Evolutionary conservation across 2,113 vertebrate species (phyloP), one percentile per base, ranked within the genome.

Genomic region (Pleuronectes platessa): DNA sequence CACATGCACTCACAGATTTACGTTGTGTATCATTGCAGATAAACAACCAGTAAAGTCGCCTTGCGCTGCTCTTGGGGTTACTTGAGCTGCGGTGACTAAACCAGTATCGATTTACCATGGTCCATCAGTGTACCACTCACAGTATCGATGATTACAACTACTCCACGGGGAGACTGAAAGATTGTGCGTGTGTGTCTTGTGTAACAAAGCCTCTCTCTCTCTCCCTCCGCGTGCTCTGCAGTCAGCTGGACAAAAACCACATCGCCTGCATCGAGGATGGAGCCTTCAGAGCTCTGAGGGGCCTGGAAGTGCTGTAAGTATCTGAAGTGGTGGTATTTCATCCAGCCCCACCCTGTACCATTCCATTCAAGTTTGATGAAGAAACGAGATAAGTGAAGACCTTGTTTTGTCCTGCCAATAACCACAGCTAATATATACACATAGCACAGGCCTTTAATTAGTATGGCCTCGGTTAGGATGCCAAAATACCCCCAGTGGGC

Each of bases 221-320:
- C 55, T 75, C 23, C 3, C 40, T 42, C 61, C 76, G 21, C 81
- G 62, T 84, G 67, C 62, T 87, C 68, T 61, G 31, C 83, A 93
- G 92, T 60, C 91, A 92, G 81, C 86, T 93, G 89, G 91, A 93
- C 71, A 93, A 93, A 84, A 93, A 93, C 89, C 90, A 93, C 89
- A 92, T 93, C 76, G 79, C 79, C 83, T 93, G 92, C 87, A 89
- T 93, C 8, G 91, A 92, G 72, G 92, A 93, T 1, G 91, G 91
- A 61, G 90, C 90, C 47, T 91, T 91, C 83, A 88, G 92, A 85
- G 92, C 92, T 51, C 64, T 92, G 71, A 86, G 92, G 77, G 85
- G 90, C 74, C 78, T 93, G 79, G 92, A 93, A 90, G 92, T 93
- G 49, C 81, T 93, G 92, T 93, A 82, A 93, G 92, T 93, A 74